Evolutionary conservation across 2,113 vertebrate species (phyloP).

Genomic region (Larimichthys polyactis): DNA sequence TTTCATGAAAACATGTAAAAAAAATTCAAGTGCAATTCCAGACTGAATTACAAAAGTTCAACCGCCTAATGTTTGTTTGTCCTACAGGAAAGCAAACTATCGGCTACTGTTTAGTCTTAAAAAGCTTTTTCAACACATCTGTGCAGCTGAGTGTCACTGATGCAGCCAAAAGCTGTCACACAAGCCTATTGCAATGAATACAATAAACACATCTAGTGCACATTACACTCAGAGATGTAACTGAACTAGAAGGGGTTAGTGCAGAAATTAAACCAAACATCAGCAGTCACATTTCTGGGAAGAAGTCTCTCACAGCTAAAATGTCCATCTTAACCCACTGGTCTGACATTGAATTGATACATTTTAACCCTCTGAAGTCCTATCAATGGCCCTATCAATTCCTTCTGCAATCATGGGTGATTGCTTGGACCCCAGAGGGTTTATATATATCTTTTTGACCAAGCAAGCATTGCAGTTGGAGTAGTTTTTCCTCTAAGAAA

Average conservation of each 20-base stretch:
- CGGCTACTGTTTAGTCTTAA: conserved; percentile 54
- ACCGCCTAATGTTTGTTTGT: conserved; percentile 15
- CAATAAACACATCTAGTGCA: conserved; percentile 24
- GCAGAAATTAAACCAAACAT: conserved; percentile 33
- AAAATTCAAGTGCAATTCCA: conserved; percentile 74
- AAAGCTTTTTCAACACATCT: conserved; percentile 62
- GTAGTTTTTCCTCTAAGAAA: too few species aligned
- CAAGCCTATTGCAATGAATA: conserved; percentile 31
- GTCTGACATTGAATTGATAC: neutral
- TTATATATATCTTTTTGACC: too few species aligned
- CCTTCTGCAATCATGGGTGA: too few species aligned
- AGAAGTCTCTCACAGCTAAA: conserved; percentile 45
- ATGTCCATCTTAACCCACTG: conserved; percentile 47
- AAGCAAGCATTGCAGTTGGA: too few species aligned
- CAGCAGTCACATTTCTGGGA: conserved; percentile 1
- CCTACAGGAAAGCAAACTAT: conserved; percentile 36
- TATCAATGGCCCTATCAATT: too few species aligned
- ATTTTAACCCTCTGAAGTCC: too few species aligned
- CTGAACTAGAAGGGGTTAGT: conserved; percentile 61
- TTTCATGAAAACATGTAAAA: neutral
- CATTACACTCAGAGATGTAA: conserved; percentile 19
- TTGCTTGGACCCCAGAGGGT: too few species aligned
- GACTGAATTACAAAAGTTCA: conserved; percentile 51
- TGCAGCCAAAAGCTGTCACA: conserved; percentile 9
- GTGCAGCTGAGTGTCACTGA: conserved; percentile 14